These are phyloP conservation scores for Myripristis jacobus DNA, from an alignment of 2,797 vertebrate genomes.

Conservation along the genomic window DNA sequence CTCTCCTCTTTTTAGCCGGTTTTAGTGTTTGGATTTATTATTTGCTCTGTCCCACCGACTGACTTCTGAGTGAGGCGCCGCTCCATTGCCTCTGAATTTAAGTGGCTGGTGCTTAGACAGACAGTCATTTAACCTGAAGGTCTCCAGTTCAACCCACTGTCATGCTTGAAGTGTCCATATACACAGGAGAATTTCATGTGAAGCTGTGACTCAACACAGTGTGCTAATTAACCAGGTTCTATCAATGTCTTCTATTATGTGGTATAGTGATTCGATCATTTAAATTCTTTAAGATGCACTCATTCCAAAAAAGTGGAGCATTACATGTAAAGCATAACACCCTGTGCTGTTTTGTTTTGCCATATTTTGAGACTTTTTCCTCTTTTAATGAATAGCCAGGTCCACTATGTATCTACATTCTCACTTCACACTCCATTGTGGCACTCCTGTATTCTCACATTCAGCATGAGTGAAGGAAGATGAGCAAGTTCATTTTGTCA, in stretches of 20 bases:
- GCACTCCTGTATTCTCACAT: conserved; percentile 31
- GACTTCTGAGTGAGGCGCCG: conserved; percentile 13
- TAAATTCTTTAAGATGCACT: no score
- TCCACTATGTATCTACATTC: neutral
- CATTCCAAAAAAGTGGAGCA: no score
- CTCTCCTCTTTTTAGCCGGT: conserved; percentile 7
- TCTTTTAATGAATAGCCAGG: conserved; percentile 41
- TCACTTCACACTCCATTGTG: conserved; percentile 14
- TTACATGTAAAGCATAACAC: conserved; percentile 27
- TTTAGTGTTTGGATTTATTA: conserved; percentile 29
- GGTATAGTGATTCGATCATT: no score
- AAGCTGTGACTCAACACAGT: neutral
- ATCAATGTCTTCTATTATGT: conserved; percentile 25
- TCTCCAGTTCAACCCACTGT: conserved; percentile 1
- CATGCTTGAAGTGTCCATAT: conserved; percentile 8
- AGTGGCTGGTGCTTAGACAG: neutral
- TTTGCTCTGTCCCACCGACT: neutral
- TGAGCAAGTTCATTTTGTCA: conserved; percentile 40
- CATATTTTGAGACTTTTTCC: conserved; percentile 32
- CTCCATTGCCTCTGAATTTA: conserved; percentile 6
- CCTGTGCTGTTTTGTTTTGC: conserved; percentile 37
- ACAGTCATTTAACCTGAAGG: neutral
- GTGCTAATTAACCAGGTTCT: conserved; percentile 30
- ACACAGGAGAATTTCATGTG: conserved; percentile 15
- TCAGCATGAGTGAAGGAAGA: conserved; percentile 38